Conservation (phyloP, 30 jellyfish, hydroid and myxozoan genomes). For the Aurelia coerulea region DNA sequence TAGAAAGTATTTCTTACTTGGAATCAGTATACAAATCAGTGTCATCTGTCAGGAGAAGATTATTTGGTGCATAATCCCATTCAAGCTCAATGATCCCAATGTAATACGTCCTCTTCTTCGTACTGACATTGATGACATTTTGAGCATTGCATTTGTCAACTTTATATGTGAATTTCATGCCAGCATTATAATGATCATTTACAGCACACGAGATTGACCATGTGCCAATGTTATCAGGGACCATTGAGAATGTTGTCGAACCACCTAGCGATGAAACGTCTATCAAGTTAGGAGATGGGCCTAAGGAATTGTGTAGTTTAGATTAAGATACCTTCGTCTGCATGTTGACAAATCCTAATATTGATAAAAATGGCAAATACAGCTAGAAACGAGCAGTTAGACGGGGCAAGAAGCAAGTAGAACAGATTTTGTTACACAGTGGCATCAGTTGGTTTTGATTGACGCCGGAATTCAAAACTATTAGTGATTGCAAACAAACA, state of each 20-base stretch:
- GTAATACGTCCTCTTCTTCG: conserved; percentile 23
- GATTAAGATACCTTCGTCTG: too few relatives aligned
- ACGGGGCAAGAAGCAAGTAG: too few relatives aligned
- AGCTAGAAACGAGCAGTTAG: too few relatives aligned
- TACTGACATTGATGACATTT: background rate
- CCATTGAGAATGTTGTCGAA: conserved; percentile 64
- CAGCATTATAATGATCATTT: conserved; percentile 62
- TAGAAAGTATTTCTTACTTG: background rate
- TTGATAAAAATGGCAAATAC: too few relatives aligned
- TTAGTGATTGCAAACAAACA: too few relatives aligned
- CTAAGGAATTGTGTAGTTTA: too few relatives aligned
- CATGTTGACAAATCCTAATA: too few relatives aligned
- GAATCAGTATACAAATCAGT: conserved; percentile 10
- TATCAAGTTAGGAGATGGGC: too few relatives aligned
- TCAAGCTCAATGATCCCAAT: conserved; percentile 68
- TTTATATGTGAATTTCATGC: conserved; percentile 60
- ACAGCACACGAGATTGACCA: conserved; percentile 53
- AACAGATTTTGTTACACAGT: too few relatives aligned
- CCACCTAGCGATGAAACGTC: conserved; percentile 16
- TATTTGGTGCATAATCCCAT: conserved; percentile 77
- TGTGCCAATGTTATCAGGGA: conserved; percentile 64
- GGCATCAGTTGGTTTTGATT: too few relatives aligned
- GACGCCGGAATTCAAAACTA: too few relatives aligned
- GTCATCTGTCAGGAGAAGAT: conserved; percentile 38
- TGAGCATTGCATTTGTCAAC: conserved; percentile 37